These are phyloP conservation scores for Dendroctonus ponderosae DNA, from an alignment of 1,140 invertebrate genomes.

Conservation along the genomic window DNA sequence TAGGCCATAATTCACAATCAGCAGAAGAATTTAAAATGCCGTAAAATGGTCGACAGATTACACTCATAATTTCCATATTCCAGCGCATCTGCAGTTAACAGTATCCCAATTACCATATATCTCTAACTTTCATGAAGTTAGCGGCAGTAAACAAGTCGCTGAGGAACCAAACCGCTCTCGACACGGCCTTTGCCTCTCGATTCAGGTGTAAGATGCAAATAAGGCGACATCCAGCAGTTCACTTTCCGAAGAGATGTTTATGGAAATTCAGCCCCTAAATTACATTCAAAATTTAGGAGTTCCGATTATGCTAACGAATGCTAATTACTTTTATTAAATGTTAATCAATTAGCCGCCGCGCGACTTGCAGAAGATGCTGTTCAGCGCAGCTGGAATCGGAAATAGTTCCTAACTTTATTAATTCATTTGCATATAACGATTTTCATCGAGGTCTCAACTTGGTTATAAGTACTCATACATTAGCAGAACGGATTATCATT, in stretches of 20 bases:
- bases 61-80: conserved; percentile 5
- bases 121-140: conserved; percentile 33
- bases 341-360: conserved; percentile 21
- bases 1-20: background rate
- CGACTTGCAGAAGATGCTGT: background rate
- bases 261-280: conserved; percentile 28
- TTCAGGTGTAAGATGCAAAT: conserved; percentile 35
- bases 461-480: no score
- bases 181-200: conserved; percentile 1
- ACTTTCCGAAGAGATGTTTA: conserved; percentile 31
- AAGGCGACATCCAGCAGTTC: conserved; percentile 18
- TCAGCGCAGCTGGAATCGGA: background rate
- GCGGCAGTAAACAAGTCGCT: conserved; percentile 28
- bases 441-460: background rate
- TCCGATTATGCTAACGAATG: conserved; percentile 32
- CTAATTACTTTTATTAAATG: conserved; percentile 32
- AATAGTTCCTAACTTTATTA: background rate
- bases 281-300: conserved; percentile 29
- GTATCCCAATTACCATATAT: conserved; percentile 32
- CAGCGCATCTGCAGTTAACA: conserved; percentile 21
- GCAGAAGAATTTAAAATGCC: background rate
- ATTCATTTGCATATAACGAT: background rate
- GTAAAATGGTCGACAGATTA: conserved; percentile 5
- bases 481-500: no score
- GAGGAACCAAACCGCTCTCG: background rate